phyloP scores from a whole-genome alignment of 2,797 vertebrate genomes.

The Anguilla pacifica region DNA sequence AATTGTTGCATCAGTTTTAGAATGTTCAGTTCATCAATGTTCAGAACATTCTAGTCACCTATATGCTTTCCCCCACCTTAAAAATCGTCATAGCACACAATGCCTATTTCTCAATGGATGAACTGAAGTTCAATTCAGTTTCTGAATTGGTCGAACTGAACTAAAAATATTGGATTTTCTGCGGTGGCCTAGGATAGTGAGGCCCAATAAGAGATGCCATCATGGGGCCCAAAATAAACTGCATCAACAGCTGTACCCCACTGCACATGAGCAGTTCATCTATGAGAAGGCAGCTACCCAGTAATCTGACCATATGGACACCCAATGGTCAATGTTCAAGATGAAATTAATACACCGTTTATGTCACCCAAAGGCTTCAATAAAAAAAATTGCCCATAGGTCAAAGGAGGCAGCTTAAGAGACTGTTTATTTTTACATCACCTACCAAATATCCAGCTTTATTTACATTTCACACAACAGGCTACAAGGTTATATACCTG shows the following conservation, averaged over 20 bases:
- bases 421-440: not conserved
- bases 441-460: not conserved
- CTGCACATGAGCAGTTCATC: not conserved
- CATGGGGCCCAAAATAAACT: not conserved
- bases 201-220: not conserved
- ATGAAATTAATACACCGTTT: not conserved
- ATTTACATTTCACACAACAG: constrained; percentile 3
- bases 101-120: not conserved
- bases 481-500: not conserved
- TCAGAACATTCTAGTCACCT: too few relatives aligned
- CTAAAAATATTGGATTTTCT: not conserved
- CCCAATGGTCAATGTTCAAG: not conserved
- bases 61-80: too few relatives aligned
- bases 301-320: not conserved
- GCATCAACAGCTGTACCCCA: not conserved
- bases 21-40: too few relatives aligned
- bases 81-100: not conserved
- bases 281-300: not conserved
- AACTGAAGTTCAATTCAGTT: not conserved
- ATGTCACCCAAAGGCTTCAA: not conserved
- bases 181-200: not conserved
- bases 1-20: too few relatives aligned
- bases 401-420: not conserved
- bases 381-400: not conserved
- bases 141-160: not conserved